phyloP scores from a whole-genome alignment of 2,888 invertebrate species.

The Nysson spinosus region DNA sequence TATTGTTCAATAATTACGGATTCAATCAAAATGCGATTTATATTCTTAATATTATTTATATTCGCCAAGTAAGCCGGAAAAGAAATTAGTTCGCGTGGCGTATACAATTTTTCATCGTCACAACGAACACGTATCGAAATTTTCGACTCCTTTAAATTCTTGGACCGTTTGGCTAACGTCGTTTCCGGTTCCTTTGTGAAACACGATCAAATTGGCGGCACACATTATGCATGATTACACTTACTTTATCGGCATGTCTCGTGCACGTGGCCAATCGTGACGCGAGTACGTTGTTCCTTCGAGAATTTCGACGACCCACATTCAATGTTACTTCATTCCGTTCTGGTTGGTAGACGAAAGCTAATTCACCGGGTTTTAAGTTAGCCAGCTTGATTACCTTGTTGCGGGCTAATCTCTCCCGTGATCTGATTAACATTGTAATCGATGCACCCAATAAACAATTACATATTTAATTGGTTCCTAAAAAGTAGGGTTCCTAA shows the following conservation, averaged over 20 bases:
- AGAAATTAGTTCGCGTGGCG: too few species aligned
- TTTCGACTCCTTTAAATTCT: constrained; percentile 33
- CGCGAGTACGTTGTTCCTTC: background rate
- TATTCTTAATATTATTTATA: too few species aligned
- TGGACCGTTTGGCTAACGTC: background rate
- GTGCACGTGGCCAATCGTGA: constrained; percentile 11
- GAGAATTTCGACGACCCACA: constrained; percentile 27
- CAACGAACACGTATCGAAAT: background rate
- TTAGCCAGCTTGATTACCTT: constrained; percentile 14
- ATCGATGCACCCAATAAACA: too few species aligned
- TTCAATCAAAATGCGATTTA: too few species aligned
- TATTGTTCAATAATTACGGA: too few species aligned
- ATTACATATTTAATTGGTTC: too few species aligned
- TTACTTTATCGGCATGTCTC: constrained; percentile 5
- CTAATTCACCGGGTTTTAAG: constrained; percentile 30
- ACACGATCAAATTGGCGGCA: constrained; percentile 15
- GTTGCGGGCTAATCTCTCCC: constrained; percentile 5
- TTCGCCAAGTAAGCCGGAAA: too few species aligned
- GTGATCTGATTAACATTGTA: constrained; percentile 14
- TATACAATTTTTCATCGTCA: constrained; percentile 28
- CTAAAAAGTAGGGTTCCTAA: too few species aligned
- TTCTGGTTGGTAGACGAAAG: background rate
- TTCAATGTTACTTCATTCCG: background rate
- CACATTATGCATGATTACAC: constrained; percentile 31
- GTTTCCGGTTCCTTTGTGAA: constrained; percentile 38